Conservation (phyloP, 2,888 invertebrate species). For the Bembecia ichneumoniformis region DNA sequence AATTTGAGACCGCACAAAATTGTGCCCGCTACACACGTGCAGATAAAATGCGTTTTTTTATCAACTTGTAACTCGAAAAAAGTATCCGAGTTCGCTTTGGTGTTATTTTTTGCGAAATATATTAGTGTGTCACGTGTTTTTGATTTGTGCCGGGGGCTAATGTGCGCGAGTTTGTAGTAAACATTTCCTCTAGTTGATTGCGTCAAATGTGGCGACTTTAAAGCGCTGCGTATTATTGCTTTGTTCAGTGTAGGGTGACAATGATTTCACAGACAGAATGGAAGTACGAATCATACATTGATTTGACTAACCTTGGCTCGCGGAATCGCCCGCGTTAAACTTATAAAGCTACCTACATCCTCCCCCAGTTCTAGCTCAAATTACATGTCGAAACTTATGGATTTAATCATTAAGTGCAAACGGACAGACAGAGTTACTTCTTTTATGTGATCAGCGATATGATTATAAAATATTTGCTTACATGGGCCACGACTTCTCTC, state of each 20-base stretch:
- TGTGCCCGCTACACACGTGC: conserved; percentile 51
- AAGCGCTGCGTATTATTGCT: conserved; percentile 19
- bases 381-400: too few relatives aligned
- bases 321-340: too few relatives aligned
- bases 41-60: conserved; percentile 30
- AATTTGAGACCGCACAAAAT: conserved; percentile 65
- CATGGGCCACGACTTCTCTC: too few relatives aligned
- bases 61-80: conserved; percentile 30
- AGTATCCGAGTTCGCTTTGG: neutral
- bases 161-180: conserved; percentile 41
- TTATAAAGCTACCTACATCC: too few relatives aligned
- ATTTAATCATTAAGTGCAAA: too few relatives aligned
- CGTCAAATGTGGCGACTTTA: conserved; percentile 35
- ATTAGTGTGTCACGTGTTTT: conserved; percentile 47
- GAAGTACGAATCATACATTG: too few relatives aligned
- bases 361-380: too few relatives aligned
- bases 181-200: conserved; percentile 50
- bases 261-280: conserved; percentile 3
- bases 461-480: too few relatives aligned
- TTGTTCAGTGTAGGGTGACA: conserved; percentile 9
- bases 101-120: conserved; percentile 22
- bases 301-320: too few relatives aligned
- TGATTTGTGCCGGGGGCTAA: conserved; percentile 57
- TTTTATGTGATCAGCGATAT: too few relatives aligned
- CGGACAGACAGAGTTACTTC: too few relatives aligned